Evolutionary conservation across 2,113 vertebrate species (phyloP).

Genomic region (Tachuris rubrigastra): DNA sequence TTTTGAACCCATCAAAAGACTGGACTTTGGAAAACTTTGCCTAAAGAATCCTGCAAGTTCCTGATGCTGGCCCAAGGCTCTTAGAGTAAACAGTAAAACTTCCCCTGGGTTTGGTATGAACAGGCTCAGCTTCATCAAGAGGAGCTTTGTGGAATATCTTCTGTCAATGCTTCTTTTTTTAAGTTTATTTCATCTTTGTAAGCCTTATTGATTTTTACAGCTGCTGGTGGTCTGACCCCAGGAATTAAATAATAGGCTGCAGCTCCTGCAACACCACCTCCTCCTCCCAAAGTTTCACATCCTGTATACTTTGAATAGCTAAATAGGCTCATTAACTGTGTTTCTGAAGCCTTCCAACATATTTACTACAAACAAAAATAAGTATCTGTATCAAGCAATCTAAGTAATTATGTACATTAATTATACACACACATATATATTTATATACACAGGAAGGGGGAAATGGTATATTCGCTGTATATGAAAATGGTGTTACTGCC

Average conservation of each 20-base stretch:
- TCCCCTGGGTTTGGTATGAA: fast-evolving
- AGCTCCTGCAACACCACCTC: not conserved
- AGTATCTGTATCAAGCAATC: not conserved
- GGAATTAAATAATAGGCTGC: not conserved
- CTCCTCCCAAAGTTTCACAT: not conserved
- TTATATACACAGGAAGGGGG: not conserved
- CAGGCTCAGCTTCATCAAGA: not conserved
- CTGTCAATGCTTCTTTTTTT: not conserved
- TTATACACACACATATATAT: not conserved
- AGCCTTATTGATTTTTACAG: conserved; percentile 34
- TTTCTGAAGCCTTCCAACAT: not conserved
- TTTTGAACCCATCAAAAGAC: not conserved
- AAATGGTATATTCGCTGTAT: not conserved
- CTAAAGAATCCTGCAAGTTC: not conserved
- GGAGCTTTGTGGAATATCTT: not conserved
- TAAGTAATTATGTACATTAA: not conserved
- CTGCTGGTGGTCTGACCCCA: conserved; percentile 20
- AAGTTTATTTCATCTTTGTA: conserved; percentile 36
- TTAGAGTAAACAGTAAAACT: not conserved
- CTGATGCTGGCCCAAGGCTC: not conserved
- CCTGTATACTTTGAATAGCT: not conserved
- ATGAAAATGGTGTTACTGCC: not conserved
- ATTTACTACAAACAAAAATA: conserved; percentile 21
- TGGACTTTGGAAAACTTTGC: not conserved
- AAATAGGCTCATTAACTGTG: not conserved